Percentiles rank a stretch among this genome's conserved stretches.
phyloP scores from a whole-genome alignment of 2,888 invertebrate genomes.

The Steromphala cineraria region DNA sequence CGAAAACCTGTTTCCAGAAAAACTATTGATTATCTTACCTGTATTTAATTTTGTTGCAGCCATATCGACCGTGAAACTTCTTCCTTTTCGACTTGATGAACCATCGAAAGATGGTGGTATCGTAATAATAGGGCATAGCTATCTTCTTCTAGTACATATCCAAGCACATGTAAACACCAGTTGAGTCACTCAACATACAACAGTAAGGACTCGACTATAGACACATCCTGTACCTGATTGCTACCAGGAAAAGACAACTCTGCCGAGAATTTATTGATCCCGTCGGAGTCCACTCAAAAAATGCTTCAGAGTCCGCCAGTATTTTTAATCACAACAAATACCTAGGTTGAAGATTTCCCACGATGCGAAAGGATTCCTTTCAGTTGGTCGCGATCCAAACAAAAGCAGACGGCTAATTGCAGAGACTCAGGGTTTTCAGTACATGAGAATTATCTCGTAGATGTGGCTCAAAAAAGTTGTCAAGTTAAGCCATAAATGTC shows the following conservation, averaged over 20 bases:
- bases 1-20: background rate
- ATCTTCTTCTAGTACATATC: background rate
- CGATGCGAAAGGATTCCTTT: background rate
- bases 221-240: background rate
- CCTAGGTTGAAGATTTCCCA: too few relatives aligned
- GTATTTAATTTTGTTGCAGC: background rate
- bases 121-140: conserved; percentile 47
- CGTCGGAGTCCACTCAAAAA: background rate
- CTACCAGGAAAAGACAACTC: conserved; percentile 3
- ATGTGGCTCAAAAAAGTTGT: too few relatives aligned
- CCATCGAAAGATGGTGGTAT: conserved; percentile 41
- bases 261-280: background rate
- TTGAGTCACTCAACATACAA: background rate
- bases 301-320: background rate
- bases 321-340: background rate
- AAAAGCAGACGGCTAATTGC: background rate
- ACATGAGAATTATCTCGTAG: too few relatives aligned
- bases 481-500: too few relatives aligned
- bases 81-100: conserved; percentile 31
- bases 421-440: too few relatives aligned
- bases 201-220: background rate
- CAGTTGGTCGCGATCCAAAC: background rate
- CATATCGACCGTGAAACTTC: conserved; percentile 20
- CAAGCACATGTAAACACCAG: background rate
- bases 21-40: conserved; percentile 9